Evolutionary conservation across 2,113 vertebrate genomes (phyloP), one percentile per base, ranked within the genome.

Genomic region (Crotalus helleri): DNA sequence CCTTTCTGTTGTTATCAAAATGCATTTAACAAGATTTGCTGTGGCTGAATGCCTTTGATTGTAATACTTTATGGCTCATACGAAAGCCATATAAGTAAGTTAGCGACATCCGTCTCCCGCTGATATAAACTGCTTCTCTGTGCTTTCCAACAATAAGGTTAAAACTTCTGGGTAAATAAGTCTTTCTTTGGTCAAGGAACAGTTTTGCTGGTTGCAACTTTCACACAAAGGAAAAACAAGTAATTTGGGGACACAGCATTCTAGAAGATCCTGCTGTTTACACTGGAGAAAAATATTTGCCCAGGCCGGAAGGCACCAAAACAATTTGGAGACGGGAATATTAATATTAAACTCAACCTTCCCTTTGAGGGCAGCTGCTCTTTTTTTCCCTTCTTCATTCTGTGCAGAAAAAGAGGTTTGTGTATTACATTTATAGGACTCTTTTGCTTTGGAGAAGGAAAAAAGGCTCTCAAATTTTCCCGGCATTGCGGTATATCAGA

Each of bases 41-140:
- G 92, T 95, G 97, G 96, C 96, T 97, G 95, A 95, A 94, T 95
- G 97, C 93, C 87, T 95, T 94, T 94, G 93, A 85, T 95, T 97
- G 97, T 97, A 94, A 90, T 0, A 90, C 94, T 91, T 97, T 95
- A 57, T 95, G 95, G 7, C 95, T 95, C 94, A n/a, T 81, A 91
- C 95, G 57, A 81, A 96, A 94, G 95, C 95, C 81, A 58, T 93
- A n/a, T 88, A 87, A 95, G 94, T 85, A 87, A 95, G 94, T 91
- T 94, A 97, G 96, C 92, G 94, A 88, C 95, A 96, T 91, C 91
- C 90, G 19, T 95, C 97, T 91, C 89, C 90, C 74, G 92, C 94
- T 0, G 59, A 64, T 58, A n/a, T 74, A 94, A 95, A 59, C 51
- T 44, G 88, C 44, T 96, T 96, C 96, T 94, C 5, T 93, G 88